Evolutionary conservation across 2,113 vertebrate genomes (phyloP).

Genomic region (Ahaetulla prasina): DNA sequence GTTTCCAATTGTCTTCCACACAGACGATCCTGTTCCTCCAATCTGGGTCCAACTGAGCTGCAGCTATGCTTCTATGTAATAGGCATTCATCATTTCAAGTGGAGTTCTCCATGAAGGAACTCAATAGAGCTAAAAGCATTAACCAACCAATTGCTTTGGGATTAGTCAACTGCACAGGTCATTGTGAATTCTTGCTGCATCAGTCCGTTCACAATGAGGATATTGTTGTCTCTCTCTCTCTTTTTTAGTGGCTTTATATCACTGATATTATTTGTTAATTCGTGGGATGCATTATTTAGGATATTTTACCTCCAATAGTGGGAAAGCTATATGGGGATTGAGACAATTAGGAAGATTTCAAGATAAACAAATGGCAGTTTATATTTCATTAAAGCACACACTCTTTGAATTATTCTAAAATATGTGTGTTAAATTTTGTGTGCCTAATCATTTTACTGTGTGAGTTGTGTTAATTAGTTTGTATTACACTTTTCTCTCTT

Average conservation of each 20-base stretch:
- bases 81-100: background rate
- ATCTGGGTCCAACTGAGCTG: background rate
- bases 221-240: background rate
- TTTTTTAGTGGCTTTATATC: background rate
- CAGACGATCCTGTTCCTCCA: background rate
- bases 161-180: background rate
- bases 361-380: background rate
- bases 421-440: background rate
- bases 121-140: background rate
- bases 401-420: background rate
- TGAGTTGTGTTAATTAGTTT: background rate
- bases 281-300: background rate
- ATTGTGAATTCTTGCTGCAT: background rate
- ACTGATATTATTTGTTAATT: background rate
- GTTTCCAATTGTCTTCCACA: conserved; percentile 2
- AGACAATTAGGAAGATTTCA: background rate
- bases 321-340: background rate
- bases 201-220: background rate
- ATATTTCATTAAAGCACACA: background rate
- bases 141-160: background rate
- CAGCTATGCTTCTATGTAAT: background rate
- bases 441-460: background rate
- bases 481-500: background rate
- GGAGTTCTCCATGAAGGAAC: background rate
- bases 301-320: background rate